phyloP scores from a whole-genome alignment of 2,113 vertebrate species.

The Condylura cristata region DNA sequence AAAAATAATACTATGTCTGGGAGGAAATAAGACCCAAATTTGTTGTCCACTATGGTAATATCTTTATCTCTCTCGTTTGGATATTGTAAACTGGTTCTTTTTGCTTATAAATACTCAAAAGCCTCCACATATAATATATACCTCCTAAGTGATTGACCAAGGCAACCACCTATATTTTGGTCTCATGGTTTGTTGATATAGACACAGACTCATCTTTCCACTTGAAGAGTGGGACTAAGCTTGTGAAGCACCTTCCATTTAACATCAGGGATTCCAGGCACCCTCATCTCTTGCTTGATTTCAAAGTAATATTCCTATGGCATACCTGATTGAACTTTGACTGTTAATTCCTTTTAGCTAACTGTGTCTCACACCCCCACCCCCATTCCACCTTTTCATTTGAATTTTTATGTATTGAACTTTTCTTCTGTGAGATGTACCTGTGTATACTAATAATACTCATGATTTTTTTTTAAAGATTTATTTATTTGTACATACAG shows the following conservation, averaged over 20 bases:
- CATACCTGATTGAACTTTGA: background rate
- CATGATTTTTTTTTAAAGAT: no score
- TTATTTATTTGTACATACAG: no score
- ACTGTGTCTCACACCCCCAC: background rate
- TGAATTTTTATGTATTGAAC: background rate
- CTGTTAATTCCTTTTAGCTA: conserved; percentile 37
- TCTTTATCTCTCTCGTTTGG: conserved; percentile 24
- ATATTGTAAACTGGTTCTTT: background rate
- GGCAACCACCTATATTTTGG: background rate
- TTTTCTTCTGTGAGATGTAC: background rate
- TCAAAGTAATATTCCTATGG: background rate
- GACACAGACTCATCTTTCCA: background rate
- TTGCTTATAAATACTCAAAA: conserved; percentile 28
- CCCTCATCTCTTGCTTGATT: background rate
- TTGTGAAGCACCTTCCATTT: background rate
- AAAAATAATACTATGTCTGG: conserved; percentile 27
- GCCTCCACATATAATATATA: background rate
- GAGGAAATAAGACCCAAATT: conserved; percentile 20
- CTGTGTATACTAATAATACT: background rate
- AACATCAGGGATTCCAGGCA: background rate
- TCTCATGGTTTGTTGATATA: background rate
- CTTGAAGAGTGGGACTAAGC: background rate
- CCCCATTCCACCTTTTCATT: background rate
- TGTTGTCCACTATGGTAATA: background rate
- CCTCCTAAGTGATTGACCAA: background rate